phyloP scores from a whole-genome alignment of 2,113 vertebrate genomes.

The Gnathonemus echidnorhynchus region DNA sequence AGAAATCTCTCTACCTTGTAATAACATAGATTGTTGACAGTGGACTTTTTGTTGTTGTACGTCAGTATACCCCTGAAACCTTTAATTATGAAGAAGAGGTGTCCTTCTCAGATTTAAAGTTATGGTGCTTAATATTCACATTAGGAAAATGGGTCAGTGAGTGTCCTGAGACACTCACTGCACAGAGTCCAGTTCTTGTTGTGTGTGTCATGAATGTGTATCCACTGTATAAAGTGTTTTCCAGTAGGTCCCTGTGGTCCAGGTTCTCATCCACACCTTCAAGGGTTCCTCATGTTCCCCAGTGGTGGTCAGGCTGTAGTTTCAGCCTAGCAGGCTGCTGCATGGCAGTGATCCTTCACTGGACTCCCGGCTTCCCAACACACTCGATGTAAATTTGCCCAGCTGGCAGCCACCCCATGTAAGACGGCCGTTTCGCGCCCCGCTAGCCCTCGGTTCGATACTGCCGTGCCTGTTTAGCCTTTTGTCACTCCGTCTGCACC shows the following conservation, averaged over 20 bases:
- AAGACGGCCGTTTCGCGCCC: neutral
- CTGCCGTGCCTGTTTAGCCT: neutral
- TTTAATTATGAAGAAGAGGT: slow-evolving; percentile 17
- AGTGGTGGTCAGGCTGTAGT: neutral
- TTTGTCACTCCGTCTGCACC: neutral
- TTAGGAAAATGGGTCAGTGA: neutral
- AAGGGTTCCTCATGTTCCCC: neutral
- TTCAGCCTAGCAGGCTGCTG: neutral
- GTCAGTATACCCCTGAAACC: slow-evolving; percentile 29
- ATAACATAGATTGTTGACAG: slow-evolving; percentile 29
- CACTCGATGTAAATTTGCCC: neutral
- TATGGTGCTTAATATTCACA: slow-evolving; percentile 18
- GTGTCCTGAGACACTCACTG: neutral
- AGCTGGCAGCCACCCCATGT: neutral
- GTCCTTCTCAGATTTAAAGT: slow-evolving; percentile 8
- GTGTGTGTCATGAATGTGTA: neutral
- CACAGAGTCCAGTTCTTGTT: neutral
- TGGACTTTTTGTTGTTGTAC: slow-evolving; percentile 37
- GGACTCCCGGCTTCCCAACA: neutral
- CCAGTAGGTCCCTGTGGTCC: neutral
- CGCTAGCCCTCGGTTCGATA: neutral
- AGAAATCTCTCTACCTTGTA: slow-evolving; percentile 8
- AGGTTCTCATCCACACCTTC: neutral
- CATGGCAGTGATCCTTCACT: neutral
- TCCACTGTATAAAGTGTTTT: neutral